phyloP scores from a whole-genome alignment of 64 coral and sea anemone genomes.

The Platygyra sinensis region DNA sequence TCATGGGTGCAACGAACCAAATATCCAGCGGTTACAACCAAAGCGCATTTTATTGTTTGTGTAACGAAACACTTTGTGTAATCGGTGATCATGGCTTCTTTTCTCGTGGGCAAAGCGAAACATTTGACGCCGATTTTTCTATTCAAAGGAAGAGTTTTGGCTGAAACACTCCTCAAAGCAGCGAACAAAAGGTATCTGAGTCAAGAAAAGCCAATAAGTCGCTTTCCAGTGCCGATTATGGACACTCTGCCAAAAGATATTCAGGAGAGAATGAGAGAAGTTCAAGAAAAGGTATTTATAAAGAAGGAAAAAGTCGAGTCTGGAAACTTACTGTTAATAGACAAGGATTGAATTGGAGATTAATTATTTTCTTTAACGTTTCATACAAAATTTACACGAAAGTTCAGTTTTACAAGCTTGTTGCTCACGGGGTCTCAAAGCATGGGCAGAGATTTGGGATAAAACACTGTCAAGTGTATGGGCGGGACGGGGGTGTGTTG shows the following conservation, averaged over 20 bases:
- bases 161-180: not conserved
- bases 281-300: constrained; percentile 99
- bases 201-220: constrained; percentile 76
- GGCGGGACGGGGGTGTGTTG: too few species aligned
- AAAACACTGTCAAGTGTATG: too few species aligned
- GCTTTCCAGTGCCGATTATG: constrained; percentile 81
- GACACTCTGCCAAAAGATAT: constrained; percentile 80
- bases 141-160: not conserved
- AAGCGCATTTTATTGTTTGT: not conserved
- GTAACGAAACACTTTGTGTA: not conserved
- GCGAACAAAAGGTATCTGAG: constrained; percentile 31
- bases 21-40: not conserved
- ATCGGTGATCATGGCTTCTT: not conserved
- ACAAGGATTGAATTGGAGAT: too few species aligned
- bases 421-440: too few species aligned
- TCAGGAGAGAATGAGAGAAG: constrained; percentile 71
- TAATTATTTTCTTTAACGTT: too few species aligned
- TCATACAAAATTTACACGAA: too few species aligned
- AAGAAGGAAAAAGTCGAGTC: too few species aligned
- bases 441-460: too few species aligned
- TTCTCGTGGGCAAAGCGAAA: not conserved
- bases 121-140: not conserved
- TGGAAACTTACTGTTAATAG: too few species aligned
- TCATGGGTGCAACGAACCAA: not conserved
- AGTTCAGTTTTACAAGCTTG: too few species aligned